Evolutionary conservation across 1,140 invertebrate species (phyloP), one percentile per base, ranked within the genome.

Genomic region (Sminthurinus signatus): DNA sequence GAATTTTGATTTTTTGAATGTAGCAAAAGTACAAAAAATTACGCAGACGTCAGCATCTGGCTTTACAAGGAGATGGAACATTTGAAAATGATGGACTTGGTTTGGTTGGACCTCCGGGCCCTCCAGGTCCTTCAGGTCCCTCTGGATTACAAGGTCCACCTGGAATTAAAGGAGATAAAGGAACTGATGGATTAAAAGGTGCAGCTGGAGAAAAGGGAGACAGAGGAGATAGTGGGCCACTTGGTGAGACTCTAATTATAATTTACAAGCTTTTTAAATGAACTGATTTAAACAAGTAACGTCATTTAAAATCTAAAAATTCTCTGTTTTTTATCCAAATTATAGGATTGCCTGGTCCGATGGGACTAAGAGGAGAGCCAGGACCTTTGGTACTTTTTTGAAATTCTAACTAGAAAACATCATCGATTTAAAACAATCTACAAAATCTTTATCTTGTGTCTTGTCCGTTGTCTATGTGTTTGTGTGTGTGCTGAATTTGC

Each of bases 211-310:
- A 89, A 69, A 90, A 91, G 79, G 93, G 92, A 57, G 81, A 83
- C 52, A 92, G 89, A 79, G 93, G 93, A 58, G 89, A 93, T 79
- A 85, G 88, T 54, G 93, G 93, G 73, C 91, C 91, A 54, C 95
- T 96, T 89, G 93, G 32, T 43, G n/a, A 48, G 10, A 12, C 1
- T 48, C 12, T 58, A 17, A 28, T 59, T 3, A 14, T 60, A 50
- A 19, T 31, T 57, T 23, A 50, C 12, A 14, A 10, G 21, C 25
- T 55, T 17, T 36, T 52, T 52, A 28, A 27, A 25, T 17, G 43
- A 43, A 28, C 31, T 46, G 2, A 19, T 51, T 39, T n/a, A n/a
- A n/a, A n/a, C n/a, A n/a, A n/a, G 32, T 36, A 8, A 15, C 5
- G 15, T 8, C 32, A 48, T 64, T 60, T 68, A 28, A 73, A 61